Conservation (phyloP, 2,797 vertebrate species). For the Phaenicophaeus curvirostris region DNA sequence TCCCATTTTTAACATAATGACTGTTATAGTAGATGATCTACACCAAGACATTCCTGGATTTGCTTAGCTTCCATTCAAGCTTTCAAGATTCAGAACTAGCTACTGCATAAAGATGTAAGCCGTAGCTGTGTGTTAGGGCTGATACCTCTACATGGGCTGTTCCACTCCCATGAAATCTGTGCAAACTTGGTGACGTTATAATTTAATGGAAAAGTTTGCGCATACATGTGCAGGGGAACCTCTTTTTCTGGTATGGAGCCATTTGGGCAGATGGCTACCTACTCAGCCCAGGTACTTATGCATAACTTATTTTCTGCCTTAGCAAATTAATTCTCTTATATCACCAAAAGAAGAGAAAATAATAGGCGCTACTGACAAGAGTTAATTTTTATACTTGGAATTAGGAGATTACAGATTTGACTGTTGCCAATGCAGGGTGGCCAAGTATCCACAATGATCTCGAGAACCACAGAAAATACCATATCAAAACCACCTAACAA, state of each 20-base stretch:
- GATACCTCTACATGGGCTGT: not conserved
- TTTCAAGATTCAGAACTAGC: not conserved
- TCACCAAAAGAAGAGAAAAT: not conserved
- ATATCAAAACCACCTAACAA: rapidly evolving
- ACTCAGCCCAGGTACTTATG: not conserved
- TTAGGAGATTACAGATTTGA: not conserved
- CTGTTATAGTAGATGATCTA: not conserved
- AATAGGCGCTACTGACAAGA: not conserved
- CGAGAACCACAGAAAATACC: not conserved
- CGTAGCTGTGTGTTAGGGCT: not conserved
- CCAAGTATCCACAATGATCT: not conserved
- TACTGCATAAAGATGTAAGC: not conserved
- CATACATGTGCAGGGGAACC: not conserved
- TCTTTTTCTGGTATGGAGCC: not conserved
- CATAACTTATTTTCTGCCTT: not conserved
- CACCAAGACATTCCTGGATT: not conserved
- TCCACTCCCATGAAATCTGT: not conserved
- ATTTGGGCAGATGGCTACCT: not conserved
- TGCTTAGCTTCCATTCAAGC: not conserved
- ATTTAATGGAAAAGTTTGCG: not conserved
- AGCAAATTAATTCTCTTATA: not conserved
- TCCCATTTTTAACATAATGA: not conserved
- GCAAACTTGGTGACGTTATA: not conserved
- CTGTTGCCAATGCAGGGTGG: not conserved
- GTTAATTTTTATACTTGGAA: not conserved